These are phyloP conservation scores for Hemibagrus wyckioides DNA, from an alignment of 2,113 vertebrate genomes.

Conservation along the genomic window DNA sequence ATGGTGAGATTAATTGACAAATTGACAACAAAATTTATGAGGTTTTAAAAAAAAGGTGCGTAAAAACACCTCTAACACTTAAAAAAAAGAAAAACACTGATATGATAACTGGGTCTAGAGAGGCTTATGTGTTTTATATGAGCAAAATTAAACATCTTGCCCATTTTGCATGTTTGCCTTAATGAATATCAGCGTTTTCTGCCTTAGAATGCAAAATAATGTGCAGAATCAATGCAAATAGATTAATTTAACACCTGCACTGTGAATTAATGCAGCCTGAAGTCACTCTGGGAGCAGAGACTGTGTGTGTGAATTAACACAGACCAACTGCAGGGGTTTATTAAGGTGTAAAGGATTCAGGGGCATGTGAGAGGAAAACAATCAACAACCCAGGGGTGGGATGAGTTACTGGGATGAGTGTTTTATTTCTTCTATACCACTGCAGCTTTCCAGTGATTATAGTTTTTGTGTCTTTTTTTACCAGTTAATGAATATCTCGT, in stretches of 20 bases:
- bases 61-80: not conserved
- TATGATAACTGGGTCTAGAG: not conserved
- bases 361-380: not conserved
- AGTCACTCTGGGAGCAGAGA: too few relatives aligned
- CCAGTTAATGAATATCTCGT: not conserved
- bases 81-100: not conserved
- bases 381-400: not conserved
- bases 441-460: not conserved
- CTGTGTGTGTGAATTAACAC: not conserved
- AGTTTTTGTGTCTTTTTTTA: not conserved
- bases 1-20: not conserved
- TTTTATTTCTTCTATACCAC: not conserved
- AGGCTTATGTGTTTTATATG: not conserved
- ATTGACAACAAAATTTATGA: not conserved
- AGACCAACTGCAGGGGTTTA: not conserved
- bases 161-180: not conserved
- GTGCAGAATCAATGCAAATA: not conserved
- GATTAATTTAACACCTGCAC: slow-evolving; percentile 2
- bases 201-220: not conserved
- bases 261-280: not conserved
- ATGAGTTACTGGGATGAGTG: not conserved
- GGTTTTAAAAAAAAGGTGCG: not conserved
- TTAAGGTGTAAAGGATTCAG: not conserved
- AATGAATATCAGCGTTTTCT: not conserved
- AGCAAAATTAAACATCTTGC: slow-evolving; percentile 4